These are phyloP conservation scores for Apodemus speciosus DNA, from an alignment of 2,113 vertebrate species.

Conservation along the genomic window DNA sequence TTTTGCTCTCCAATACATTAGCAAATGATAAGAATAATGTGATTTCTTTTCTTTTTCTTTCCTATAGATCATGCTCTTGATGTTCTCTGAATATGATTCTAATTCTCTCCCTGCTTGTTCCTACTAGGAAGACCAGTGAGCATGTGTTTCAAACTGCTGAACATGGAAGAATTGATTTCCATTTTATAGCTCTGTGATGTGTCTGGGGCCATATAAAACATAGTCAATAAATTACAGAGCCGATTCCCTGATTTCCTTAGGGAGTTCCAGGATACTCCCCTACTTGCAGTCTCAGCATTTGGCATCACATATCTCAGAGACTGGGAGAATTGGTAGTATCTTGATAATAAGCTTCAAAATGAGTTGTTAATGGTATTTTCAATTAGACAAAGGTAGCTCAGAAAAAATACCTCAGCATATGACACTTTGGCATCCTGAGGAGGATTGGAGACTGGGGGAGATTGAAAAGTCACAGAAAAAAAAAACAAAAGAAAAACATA, in stretches of 20 bases:
- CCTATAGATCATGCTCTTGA: not conserved
- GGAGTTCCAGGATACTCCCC: constrained; percentile 22
- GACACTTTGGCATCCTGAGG: not conserved
- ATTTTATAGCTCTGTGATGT: not conserved
- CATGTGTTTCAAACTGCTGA: not conserved
- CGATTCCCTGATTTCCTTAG: constrained; percentile 52
- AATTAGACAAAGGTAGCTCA: not conserved
- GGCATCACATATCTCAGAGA: not conserved
- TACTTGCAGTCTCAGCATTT: not conserved
- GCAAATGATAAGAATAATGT: not conserved
- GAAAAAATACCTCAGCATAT: not conserved
- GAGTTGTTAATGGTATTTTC: not conserved
- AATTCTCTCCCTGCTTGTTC: not conserved
- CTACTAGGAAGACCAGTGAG: not conserved
- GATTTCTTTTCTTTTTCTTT: not conserved
- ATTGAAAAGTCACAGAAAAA: not conserved
- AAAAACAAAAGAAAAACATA: not conserved
- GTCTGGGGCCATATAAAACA: not conserved
- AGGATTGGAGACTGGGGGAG: not conserved
- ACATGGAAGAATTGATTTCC: not conserved
- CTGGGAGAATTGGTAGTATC: not conserved
- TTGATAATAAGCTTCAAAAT: not conserved
- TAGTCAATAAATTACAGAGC: constrained; percentile 6
- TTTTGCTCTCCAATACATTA: not conserved
- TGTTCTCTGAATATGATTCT: not conserved